Base-by-base conservation (phyloP, 1,140 invertebrate genomes). In the Drosophila elegans region DNA sequence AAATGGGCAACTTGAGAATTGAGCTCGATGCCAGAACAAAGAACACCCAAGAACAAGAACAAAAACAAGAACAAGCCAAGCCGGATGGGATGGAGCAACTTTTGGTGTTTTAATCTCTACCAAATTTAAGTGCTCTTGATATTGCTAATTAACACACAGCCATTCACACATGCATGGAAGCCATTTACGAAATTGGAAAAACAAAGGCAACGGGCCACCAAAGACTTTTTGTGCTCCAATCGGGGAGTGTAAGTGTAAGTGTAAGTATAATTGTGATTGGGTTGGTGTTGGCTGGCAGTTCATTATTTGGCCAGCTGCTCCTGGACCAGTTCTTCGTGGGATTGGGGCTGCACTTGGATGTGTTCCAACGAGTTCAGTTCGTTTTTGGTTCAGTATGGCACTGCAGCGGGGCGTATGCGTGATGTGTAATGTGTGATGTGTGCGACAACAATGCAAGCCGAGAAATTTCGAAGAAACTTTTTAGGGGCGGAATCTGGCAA, bases 41-140 rank as follows among this genome's bases (percentile, higher is more conserved):
- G 51, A 59, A 32, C 51, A 42, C 61, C 59, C 51, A 38, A 48
- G 4, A 1, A 46, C 44, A 46, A 27, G 21, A n/a, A n/a, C n/a
- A n/a, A n/a, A n/a, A n/a, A n/a, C 51, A 38, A 48, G 4, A 1
- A 46, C 44, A 46, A 27, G 21, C 54, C 46, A 29, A 45, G 34
- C 49, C 29, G 39, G 49, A 34, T 63, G 38, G 44, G 62, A 51
- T 71, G 54, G 62, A 72, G 52, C 39, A 89, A 79, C 75, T 89
- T 89, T 72, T 76, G 66, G 61, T 82, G 78, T 83, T 76, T 62
- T 86, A 86, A 83, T 79, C 84, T 71, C 63, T 75, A 83, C 67
- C 63, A 71, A 77, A 80, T 88, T 83, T 89, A 89, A 86, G 75
- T 84, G 84, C 76, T 80, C 72, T 73, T 89, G 83, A 84, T 84